A percentile compares a stretch with the other conserved stretches of the same genome.
phyloP scores from a whole-genome alignment of 2,888 invertebrate genomes.

The Alentia gelatinosa region DNA sequence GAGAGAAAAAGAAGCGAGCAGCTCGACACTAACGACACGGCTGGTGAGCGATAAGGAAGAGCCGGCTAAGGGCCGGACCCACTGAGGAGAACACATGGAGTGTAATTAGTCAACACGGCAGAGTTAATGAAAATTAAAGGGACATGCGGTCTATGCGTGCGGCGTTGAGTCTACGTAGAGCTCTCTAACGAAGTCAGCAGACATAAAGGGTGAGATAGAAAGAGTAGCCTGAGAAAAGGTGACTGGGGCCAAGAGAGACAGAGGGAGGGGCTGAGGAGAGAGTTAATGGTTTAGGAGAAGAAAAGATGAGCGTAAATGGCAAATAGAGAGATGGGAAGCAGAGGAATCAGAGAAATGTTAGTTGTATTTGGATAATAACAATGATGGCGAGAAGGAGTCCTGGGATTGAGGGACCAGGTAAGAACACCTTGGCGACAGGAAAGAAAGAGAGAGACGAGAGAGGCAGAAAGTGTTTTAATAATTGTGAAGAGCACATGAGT shows the following conservation, averaged over 20 bases:
- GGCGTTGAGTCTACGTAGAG: too few relatives aligned
- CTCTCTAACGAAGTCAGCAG: too few relatives aligned
- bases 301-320: background rate
- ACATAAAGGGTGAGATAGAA: background rate
- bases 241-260: background rate
- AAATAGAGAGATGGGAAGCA: background rate
- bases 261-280: background rate
- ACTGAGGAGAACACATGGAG: background rate
- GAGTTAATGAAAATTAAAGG: constrained; percentile 11
- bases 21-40: background rate
- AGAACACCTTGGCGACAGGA: background rate
- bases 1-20: background rate
- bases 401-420: background rate
- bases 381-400: too few relatives aligned
- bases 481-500: background rate
- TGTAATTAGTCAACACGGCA: background rate
- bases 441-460: background rate
- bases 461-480: background rate
- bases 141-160: background rate
- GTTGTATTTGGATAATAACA: too few relatives aligned
- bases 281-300: too few relatives aligned
- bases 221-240: background rate
- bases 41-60: background rate
- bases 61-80: background rate
- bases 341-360: too few relatives aligned